Conservation (phyloP, 2,888 invertebrate species). For the Coecobrya sp. region DNA sequence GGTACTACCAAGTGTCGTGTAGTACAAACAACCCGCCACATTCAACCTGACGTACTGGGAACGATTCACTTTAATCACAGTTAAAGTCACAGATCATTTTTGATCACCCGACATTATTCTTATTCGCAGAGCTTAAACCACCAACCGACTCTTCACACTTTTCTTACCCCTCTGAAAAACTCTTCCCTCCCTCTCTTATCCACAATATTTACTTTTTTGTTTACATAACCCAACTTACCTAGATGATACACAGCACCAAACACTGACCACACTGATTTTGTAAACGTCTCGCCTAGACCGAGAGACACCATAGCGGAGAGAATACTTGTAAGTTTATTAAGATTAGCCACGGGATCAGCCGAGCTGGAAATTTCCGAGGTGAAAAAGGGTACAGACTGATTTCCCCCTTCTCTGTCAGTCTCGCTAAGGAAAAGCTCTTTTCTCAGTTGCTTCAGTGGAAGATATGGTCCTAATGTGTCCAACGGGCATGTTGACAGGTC, state of each 20-base stretch:
- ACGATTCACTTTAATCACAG: slow-evolving; percentile 95
- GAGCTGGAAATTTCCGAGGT: slow-evolving; percentile 85
- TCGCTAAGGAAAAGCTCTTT: slow-evolving; percentile 85
- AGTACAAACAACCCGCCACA: slow-evolving; percentile 89
- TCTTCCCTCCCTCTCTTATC: no score
- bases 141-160: no score
- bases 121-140: no score
- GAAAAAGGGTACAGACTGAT: slow-evolving; percentile 83
- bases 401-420: slow-evolving; percentile 82
- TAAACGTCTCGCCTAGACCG: slow-evolving; percentile 93
- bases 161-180: no score
- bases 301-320: slow-evolving; percentile 92
- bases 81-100: no score
- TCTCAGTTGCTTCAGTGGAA: slow-evolving; percentile 84
- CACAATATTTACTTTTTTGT: no score
- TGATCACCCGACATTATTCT: slow-evolving; percentile 91
- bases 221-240: no score
- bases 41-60: slow-evolving; percentile 97
- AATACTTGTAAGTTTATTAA: slow-evolving; percentile 83
- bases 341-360: slow-evolving; percentile 82
- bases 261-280: slow-evolving; percentile 94
- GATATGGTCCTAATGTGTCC: slow-evolving; percentile 85
- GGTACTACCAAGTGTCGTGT: slow-evolving; percentile 99
- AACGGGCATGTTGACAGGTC: slow-evolving; percentile 85
- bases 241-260: slow-evolving; percentile 98